Evolutionary conservation across 2,797 vertebrate genomes (phyloP).

Genomic region (Sarcophilus harrisii): DNA sequence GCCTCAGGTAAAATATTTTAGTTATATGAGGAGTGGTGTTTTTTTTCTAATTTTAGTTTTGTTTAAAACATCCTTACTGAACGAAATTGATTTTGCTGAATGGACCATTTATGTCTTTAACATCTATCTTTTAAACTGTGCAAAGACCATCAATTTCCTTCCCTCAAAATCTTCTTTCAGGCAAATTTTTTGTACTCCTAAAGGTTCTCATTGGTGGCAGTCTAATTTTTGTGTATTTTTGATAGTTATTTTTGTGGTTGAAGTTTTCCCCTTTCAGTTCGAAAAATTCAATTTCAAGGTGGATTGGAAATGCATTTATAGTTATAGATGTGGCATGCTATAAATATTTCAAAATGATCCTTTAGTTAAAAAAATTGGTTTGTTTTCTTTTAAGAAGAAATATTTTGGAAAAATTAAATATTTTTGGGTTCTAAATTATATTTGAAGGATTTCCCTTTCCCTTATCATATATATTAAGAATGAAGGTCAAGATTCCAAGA

Average conservation of each 20-base stretch:
- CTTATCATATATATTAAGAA: too few species aligned
- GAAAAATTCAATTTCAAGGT: constrained; percentile 13
- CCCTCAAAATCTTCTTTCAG: background rate
- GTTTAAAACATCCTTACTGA: constrained; percentile 18
- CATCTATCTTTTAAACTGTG: constrained; percentile 11
- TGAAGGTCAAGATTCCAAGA: constrained; percentile 18
- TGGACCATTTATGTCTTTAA: background rate
- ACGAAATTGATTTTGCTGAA: background rate
- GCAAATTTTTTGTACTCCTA: background rate
- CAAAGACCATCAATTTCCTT: background rate
- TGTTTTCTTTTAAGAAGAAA: too few species aligned
- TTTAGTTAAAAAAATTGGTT: too few species aligned
- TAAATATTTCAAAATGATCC: constrained; percentile 12
- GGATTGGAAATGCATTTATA: constrained; percentile 2
- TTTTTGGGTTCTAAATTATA: background rate
- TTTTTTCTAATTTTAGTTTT: too few species aligned
- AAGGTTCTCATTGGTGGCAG: background rate
- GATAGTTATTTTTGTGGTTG: constrained; percentile 11
- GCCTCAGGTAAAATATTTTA: constrained; percentile 30
- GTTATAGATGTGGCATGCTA: constrained; percentile 7
- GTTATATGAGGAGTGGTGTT: background rate
- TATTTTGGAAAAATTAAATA: constrained; percentile 25
- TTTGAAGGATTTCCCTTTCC: background rate
- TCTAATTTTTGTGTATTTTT: background rate
- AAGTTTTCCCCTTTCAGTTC: constrained; percentile 10